Percentiles rank a stretch among this genome's conserved stretches.
Conservation (phyloP, 2,888 invertebrate genomes). For the Argyra leucocephala region DNA sequence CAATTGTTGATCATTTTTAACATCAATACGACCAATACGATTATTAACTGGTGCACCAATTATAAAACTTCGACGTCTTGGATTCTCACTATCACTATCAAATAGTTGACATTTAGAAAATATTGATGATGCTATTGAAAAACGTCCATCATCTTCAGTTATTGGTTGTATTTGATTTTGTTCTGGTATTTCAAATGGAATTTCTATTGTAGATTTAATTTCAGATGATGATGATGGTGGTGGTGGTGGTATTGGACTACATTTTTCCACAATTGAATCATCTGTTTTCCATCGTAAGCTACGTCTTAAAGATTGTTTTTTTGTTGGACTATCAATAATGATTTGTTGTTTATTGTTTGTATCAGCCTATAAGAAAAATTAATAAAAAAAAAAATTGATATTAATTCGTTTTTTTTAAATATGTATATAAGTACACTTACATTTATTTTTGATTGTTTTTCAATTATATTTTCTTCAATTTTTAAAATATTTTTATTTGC, state of each 20-base stretch:
- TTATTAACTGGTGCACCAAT: background rate
- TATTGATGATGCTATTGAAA: background rate
- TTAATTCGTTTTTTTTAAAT: too few relatives aligned
- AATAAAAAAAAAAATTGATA: background rate
- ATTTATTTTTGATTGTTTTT: background rate
- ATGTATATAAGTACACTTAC: background rate
- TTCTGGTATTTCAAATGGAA: background rate
- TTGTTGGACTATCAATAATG: background rate
- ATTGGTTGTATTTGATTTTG: background rate
- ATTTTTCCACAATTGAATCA: background rate
- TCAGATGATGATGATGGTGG: background rate
- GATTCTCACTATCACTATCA: background rate
- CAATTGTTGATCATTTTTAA: background rate
- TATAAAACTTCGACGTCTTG: background rate
- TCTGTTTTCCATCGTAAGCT: constrained; percentile 4
- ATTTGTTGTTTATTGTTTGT: background rate
- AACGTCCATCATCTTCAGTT: background rate
- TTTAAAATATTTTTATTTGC: background rate
- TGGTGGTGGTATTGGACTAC: background rate
- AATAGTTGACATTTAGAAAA: background rate
- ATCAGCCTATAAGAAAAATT: background rate
- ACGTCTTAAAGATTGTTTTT: background rate
- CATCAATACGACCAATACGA: background rate
- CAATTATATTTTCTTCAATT: background rate
- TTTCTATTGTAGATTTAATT: background rate